Evolutionary conservation across 2,888 invertebrate species (phyloP), one percentile per base, ranked within the genome.

Genomic region (Pseudanteris insignis): DNA sequence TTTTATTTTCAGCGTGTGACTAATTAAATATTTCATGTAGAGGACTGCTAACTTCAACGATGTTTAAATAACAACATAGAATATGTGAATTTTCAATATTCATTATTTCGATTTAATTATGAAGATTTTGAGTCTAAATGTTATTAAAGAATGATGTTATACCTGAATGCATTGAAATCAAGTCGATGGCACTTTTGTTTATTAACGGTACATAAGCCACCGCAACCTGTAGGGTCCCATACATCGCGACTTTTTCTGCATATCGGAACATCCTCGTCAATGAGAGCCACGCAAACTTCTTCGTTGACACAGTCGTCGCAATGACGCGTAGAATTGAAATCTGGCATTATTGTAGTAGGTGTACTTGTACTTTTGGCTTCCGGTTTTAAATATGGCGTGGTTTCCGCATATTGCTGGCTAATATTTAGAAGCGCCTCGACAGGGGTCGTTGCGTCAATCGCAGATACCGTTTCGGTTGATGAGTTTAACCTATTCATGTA

Each of bases 271-370:
- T 85, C 84, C 69, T 85, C 87, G 65, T 81, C 83, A 67, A 84
- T 84, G 66, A 86, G 82, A 38, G 87, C 83, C 77, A 88, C 86
- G 79, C 88, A 88, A 57, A 88, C 85, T 79, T 87, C 86, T 2
- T 64, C 71, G 11, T 57, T 10, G 33, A 71, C 51, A 46, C 79
- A 79, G 48, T 78, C 76, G 66, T 72, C 72, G 67, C 79, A 79
- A 51, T 76, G 70, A 46, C 79, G 70, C n/a, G 70, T 71, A 11
- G 69, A 53, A 53, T 72, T 72, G 12, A 48, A 29, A 29, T 47
- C 53, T 46, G 57, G 40, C 46, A 58, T 48, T 32, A 43, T 33
- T 32, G 64, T 59, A 4, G 54, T 60, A 29, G 58, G 46, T 12
- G 44, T 34, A 26, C 33, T 54, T 24, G 57, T 33, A n/a, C n/a